Evolutionary conservation across 92 coral and sea anemone genomes (phyloP), one percentile per base, ranked within the genome.

Genomic region (Umimayanthus kanabou): DNA sequence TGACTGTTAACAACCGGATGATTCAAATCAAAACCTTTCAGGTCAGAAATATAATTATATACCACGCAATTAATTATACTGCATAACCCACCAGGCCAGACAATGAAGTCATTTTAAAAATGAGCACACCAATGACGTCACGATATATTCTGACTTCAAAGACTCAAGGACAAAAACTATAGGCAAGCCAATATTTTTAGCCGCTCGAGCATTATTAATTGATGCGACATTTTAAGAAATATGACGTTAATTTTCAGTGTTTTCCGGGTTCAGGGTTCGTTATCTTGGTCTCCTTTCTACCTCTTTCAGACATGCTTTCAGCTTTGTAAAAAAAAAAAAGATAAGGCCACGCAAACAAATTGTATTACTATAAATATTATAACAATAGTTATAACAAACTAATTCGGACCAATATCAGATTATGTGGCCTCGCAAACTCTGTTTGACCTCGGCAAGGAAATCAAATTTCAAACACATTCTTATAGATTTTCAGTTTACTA

Each of bases 371-470:
- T 13, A 3, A 37, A 70, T 13, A 45, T 37, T 29, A 49, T 39
- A 11, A 14, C 18, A 8, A 67, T 11, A 66, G 39, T 26, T 18
- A 7, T 78, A 25, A 70, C 2, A 39, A 61, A 37, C 33, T 45
- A 37, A 20, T 83, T 53, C 87, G 65, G 65, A 8, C 77, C 78
- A 45, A 71, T 83, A 83, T 45, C 87, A 69, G 77, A 40, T 58
- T 80, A 23, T 2, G 26, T 43, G 66, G 28, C 40, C 78, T 40
- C 76, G 42, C 71, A 82, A 65, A 29, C 76, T 1, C 10, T 73
- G 43, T 2, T 28, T 25, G 76, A 82, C 64, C 65, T 65, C 58
- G 15, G 61, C 58, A 67, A 20, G 49, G 25, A 66, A 82, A 82
- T 25, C 76, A 40, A 67, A 65, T 42, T 66, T 25, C 47, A 39